phyloP scores from a whole-genome alignment of 2,113 vertebrate genomes.

The Prionailurus bengalensis region DNA sequence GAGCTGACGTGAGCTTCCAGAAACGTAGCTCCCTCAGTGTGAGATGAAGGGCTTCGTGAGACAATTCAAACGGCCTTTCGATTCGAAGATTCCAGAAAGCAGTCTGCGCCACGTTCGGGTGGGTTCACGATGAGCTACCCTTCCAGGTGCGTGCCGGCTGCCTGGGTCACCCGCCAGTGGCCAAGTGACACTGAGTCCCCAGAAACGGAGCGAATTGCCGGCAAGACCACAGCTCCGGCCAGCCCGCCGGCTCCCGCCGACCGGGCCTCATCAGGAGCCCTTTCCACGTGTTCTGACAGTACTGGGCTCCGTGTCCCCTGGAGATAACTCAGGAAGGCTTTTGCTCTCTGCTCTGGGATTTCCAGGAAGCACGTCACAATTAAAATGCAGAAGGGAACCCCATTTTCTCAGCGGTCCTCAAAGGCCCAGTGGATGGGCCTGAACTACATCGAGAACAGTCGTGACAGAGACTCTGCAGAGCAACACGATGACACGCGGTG shows the following conservation, averaged over 20 bases:
- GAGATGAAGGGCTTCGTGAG: neutral
- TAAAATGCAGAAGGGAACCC: neutral
- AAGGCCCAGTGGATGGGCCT: neutral
- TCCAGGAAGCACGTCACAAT: rapidly evolving
- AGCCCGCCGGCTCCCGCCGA: neutral
- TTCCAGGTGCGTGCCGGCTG: neutral
- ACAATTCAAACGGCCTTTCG: neutral
- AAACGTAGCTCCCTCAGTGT: neutral
- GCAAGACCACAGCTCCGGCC: neutral
- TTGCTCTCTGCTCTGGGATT: neutral
- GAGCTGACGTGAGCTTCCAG: neutral
- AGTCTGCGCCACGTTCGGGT: neutral
- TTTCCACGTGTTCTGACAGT: neutral
- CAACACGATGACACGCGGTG: neutral
- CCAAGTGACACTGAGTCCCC: neutral
- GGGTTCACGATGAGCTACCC: neutral
- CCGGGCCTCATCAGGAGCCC: neutral
- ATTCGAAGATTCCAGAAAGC: neutral
- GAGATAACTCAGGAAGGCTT: neutral
- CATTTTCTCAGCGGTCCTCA: neutral
- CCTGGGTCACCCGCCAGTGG: neutral
- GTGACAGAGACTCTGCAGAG: neutral
- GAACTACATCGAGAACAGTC: rapidly evolving
- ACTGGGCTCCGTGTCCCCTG: neutral
- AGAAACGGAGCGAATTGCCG: neutral